Conservation (phyloP, 2,888 invertebrate genomes). For the Cerastis rubricosa region DNA sequence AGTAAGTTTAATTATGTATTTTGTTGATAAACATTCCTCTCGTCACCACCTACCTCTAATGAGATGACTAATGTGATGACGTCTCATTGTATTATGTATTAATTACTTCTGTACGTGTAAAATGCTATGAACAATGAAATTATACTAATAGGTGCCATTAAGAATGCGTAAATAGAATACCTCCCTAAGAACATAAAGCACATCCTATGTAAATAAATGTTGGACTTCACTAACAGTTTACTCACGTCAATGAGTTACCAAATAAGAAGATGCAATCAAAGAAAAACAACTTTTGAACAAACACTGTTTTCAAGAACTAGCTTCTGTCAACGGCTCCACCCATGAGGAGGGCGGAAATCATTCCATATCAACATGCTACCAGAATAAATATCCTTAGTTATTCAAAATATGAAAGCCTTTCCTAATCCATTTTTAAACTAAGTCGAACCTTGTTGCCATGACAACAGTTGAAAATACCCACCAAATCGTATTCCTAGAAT, state of each 20-base stretch:
- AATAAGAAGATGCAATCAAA: not conserved
- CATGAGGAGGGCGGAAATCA: not conserved
- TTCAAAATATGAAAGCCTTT: too few species aligned
- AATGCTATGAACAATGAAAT: slow-evolving; percentile 29
- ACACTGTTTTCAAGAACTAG: not conserved
- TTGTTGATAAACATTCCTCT: not conserved
- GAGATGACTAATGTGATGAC: too few species aligned
- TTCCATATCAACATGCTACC: too few species aligned
- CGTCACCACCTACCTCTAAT: too few species aligned
- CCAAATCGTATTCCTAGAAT: too few species aligned
- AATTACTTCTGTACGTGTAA: slow-evolving; percentile 7
- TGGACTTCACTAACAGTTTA: slow-evolving; percentile 1
- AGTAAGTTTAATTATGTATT: not conserved
- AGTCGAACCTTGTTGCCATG: too few species aligned
- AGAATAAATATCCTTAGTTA: too few species aligned
- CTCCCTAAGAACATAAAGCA: not conserved
- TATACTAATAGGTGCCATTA: slow-evolving; percentile 9
- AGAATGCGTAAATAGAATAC: slow-evolving; percentile 28
- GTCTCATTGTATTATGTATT: not conserved
- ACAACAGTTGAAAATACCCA: too few species aligned
- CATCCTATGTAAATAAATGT: slow-evolving; percentile 8
- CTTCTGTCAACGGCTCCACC: not conserved
- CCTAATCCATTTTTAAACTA: too few species aligned
- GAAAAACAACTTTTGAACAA: not conserved
- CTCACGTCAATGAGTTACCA: not conserved